A percentile compares a stretch with the other conserved stretches of the same genome.
Conservation (phyloP, 2,888 invertebrate genomes). For the Euzophera pinguis region DNA sequence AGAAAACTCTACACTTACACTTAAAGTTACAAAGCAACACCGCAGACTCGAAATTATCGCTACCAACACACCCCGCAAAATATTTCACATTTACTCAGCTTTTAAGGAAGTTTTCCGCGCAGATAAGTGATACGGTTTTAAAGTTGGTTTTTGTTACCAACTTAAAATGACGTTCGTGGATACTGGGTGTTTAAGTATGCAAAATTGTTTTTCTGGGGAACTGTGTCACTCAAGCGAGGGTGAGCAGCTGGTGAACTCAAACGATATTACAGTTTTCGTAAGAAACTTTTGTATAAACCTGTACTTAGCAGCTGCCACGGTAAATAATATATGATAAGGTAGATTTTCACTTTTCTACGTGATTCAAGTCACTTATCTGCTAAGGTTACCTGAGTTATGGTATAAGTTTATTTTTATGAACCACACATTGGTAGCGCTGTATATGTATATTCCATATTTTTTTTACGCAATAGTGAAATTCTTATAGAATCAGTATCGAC, state of each 20-base stretch:
- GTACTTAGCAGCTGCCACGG: conserved; percentile 32
- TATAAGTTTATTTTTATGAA: not conserved
- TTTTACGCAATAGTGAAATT: too few relatives aligned
- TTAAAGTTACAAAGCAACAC: not conserved
- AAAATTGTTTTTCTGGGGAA: conserved; percentile 25
- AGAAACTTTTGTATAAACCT: conserved; percentile 39
- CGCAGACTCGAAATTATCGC: not conserved
- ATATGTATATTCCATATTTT: too few relatives aligned
- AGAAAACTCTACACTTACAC: not conserved
- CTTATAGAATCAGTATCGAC: too few relatives aligned
- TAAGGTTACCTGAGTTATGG: too few relatives aligned
- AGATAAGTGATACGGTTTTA: conserved; percentile 8
- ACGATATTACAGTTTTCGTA: conserved; percentile 39
- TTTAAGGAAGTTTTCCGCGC: conserved; percentile 1
- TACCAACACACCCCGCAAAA: not conserved
- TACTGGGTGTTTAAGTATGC: conserved; percentile 8
- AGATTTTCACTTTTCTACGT: not conserved
- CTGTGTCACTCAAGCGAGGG: conserved; percentile 26
- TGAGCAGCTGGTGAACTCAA: conserved; percentile 40
- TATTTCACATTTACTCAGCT: conserved; percentile 6
- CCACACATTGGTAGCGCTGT: too few relatives aligned
- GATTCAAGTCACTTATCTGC: too few relatives aligned
- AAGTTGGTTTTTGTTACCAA: conserved; percentile 5
- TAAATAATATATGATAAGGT: conserved; percentile 35
- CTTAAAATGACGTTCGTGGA: conserved; percentile 1